phyloP scores from a whole-genome alignment of 2,113 vertebrate species.

The Eonycteris spelaea region DNA sequence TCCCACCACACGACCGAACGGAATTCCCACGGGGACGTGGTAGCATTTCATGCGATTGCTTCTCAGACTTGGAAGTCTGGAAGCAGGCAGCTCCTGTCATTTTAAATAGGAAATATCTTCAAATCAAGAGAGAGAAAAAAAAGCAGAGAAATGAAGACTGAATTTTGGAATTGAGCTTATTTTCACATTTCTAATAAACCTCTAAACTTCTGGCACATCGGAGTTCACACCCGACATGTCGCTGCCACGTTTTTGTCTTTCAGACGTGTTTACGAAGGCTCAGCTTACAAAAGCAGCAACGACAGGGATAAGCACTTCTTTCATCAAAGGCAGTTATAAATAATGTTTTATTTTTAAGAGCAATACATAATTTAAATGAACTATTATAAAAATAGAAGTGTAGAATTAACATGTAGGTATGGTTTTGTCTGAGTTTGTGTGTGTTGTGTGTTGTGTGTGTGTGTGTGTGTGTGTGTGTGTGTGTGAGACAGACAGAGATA shows the following conservation, averaged over 20 bases:
- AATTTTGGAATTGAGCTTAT: slow-evolving; percentile 35
- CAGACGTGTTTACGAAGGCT: not conserved
- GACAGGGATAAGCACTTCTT: not conserved
- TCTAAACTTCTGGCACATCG: not conserved
- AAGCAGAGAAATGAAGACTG: not conserved
- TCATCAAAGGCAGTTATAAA: not conserved
- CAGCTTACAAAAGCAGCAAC: not conserved
- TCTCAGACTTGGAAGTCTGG: not conserved
- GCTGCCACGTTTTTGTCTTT: slow-evolving; percentile 11
- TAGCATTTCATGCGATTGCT: not conserved
- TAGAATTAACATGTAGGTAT: not conserved
- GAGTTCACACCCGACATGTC: not conserved
- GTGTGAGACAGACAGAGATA: fast-evolving
- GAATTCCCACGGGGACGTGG: not conserved
- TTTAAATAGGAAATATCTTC: not conserved
- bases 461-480: no score
- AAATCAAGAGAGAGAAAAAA: not conserved
- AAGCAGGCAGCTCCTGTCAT: not conserved
- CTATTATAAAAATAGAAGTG: not conserved
- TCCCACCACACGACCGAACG: not conserved
- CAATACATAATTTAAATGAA: slow-evolving; percentile 16
- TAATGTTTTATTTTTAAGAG: not conserved
- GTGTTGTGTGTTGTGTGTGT: not conserved
- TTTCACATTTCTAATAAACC: not conserved
- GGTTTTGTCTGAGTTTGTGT: not conserved